Base-by-base conservation (phyloP, 2,888 invertebrate genomes). In the Nudaria mundana region DNA sequence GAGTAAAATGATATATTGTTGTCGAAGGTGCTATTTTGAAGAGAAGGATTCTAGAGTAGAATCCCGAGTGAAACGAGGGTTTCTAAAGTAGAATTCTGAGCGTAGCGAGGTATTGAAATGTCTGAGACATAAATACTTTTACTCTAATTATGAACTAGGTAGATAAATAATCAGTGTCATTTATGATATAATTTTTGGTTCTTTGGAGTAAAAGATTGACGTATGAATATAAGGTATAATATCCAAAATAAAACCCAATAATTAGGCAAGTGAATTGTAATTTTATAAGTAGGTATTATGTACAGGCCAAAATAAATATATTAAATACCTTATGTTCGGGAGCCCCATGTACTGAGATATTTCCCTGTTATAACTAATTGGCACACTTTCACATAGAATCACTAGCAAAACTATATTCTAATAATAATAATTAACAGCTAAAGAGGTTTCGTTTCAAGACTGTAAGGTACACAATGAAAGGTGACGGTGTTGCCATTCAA, bases 321-420 rank as follows among this genome's bases (percentile, higher is more conserved):
- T 57, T 57, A 77, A 77, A 78, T 80, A 81, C 65, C 71, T 74
- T 71, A 68, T 63, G 62, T 54, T 61, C 55, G 69, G 76, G 72
- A 71, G 71, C 53, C 52, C 53, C 57, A 30, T 30, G 22, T 30
- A 14, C 14, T 3, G 13, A 40, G 61, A 62, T 56, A 36, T 56
- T 64, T 61, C 70, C 70, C 66, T 54, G 42, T 26, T 48, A 67
- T 62, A 80, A 72, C 82, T 88, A 88, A 85, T 87, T 88, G 87
- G 87, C 87, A 88, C 87, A 87, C 87, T 72, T 86, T 88, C 87
- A 88, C 87, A 87, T 81, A 76, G 78, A 84, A 69, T 83, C 77
- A 82, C 87, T 87, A 88, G 84, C 86, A 85, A 81, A 82, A 82
- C 81, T 84, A 85, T 76, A 66, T 40, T n/a, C 57, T 79, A 72